Evolutionary conservation across 2,113 vertebrate genomes (phyloP).

Genomic region (Apus apus): DNA sequence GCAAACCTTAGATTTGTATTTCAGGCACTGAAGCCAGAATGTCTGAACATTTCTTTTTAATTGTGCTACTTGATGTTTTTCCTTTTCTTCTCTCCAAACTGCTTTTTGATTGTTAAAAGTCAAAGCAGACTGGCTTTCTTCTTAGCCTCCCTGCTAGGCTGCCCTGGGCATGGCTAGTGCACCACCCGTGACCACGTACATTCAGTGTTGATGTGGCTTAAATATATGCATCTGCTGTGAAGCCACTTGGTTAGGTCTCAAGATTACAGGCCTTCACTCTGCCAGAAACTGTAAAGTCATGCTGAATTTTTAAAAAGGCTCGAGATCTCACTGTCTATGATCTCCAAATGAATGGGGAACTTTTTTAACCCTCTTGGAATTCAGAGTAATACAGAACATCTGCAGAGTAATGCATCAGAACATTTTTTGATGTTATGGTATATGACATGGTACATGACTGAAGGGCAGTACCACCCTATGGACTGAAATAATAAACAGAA

Average conservation of each 20-base stretch:
- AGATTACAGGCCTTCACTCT: neutral
- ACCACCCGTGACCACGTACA: neutral
- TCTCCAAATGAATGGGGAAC: neutral
- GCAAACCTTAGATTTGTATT: slow-evolving; percentile 19
- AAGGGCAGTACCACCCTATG: neutral
- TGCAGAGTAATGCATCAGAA: neutral
- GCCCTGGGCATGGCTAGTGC: neutral
- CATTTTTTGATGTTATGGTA: neutral
- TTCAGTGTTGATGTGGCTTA: neutral
- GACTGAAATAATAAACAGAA: slow-evolving; percentile 1
- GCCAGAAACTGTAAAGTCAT: neutral
- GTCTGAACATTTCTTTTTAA: neutral
- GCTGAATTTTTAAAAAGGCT: neutral
- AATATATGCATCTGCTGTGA: neutral
- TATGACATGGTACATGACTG: neutral
- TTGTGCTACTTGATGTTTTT: neutral
- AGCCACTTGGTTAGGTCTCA: neutral
- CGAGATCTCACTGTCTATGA: neutral
- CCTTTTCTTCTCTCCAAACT: neutral
- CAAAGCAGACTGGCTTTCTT: neutral
- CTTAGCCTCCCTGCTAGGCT: neutral
- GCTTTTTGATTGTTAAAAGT: neutral
- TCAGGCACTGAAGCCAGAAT: slow-evolving; percentile 35
- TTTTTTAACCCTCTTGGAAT: neutral
- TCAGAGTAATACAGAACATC: neutral